These are phyloP conservation scores for Aphidius gifuensis DNA, from an alignment of 1,140 invertebrate species.

Conservation along the genomic window DNA sequence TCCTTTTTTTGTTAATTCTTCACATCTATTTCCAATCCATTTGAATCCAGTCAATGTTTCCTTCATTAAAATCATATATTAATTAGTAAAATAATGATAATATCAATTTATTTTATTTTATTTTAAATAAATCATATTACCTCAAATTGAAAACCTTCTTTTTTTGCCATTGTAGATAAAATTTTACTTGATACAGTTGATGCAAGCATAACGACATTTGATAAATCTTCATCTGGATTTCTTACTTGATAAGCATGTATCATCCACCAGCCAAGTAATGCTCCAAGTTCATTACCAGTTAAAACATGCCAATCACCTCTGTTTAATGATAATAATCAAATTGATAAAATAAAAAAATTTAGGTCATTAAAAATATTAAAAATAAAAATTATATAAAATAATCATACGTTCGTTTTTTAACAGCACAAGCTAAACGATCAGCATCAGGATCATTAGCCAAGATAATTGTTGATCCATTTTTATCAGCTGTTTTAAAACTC, in stretches of 20 bases:
- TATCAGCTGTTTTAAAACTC: constrained; percentile 80
- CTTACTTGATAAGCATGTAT: constrained; percentile 61
- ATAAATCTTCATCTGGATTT: constrained; percentile 52
- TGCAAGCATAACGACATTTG: constrained; percentile 76
- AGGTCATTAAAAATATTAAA: neutral
- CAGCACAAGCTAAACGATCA: constrained; percentile 91
- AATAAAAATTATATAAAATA: neutral
- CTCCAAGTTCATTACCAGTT: constrained; percentile 93
- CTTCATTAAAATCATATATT: constrained; percentile 40
- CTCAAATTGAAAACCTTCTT: constrained; percentile 81
- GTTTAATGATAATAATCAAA: constrained; percentile 22
- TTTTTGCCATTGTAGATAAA: constrained; percentile 75
- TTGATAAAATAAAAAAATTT: neutral
- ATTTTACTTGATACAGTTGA: constrained; percentile 98
- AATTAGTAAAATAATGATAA: too few species aligned
- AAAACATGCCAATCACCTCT: constrained; percentile 87
- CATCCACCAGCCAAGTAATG: constrained; percentile 94
- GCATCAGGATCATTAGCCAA: constrained; percentile 99
- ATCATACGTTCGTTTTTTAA: constrained; percentile 61
- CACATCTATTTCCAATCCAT: constrained; percentile 94
- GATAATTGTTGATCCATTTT: constrained; percentile 70
- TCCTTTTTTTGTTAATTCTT: constrained; percentile 67
- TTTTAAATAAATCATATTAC: constrained; percentile 44
- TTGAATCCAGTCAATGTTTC: constrained; percentile 99
- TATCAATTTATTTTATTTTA: constrained; percentile 9